Evolutionary conservation across 2,113 vertebrate genomes (phyloP).

Genomic region (Chionodraco myersi): DNA sequence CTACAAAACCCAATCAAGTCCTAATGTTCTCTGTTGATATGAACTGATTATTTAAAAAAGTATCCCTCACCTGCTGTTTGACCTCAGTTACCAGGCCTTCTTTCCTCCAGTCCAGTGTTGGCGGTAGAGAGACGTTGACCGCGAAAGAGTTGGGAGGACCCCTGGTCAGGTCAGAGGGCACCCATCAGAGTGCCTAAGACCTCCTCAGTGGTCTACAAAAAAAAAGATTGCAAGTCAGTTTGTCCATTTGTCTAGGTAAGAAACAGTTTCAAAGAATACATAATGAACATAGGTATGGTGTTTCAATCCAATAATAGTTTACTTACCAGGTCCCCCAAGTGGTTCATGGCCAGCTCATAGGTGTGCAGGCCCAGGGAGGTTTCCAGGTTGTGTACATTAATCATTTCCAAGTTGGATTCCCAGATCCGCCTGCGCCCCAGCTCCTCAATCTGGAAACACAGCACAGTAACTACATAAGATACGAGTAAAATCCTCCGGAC

Average conservation of each 20-base stretch:
- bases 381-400: slow-evolving; percentile 88
- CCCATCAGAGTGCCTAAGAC: slow-evolving; percentile 58
- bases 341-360: slow-evolving; percentile 88
- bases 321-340: slow-evolving; percentile 87
- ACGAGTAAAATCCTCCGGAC: not conserved
- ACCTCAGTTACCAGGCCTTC: slow-evolving; percentile 85
- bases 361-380: slow-evolving; percentile 84
- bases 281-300: no score
- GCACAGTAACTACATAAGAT: not conserved
- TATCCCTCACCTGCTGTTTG: slow-evolving; percentile 84
- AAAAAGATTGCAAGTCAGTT: not conserved
- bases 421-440: slow-evolving; percentile 78
- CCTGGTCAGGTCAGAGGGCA: slow-evolving; percentile 50
- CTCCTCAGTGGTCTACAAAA: slow-evolving; percentile 83
- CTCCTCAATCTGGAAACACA: slow-evolving; percentile 82
- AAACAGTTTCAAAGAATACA: not conserved
- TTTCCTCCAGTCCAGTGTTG: slow-evolving; percentile 85
- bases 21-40: not conserved
- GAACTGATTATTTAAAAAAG: not conserved
- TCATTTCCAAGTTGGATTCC: slow-evolving; percentile 87
- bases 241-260: not conserved
- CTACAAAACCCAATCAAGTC: not conserved
- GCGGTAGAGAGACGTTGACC: slow-evolving; percentile 37
- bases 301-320: no score
- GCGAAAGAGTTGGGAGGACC: rapidly evolving